Percentiles rank a stretch among this genome's conserved stretches.
Evolutionary conservation across 2,888 invertebrate genomes (phyloP).

Genomic region (Ormia ochracea): DNA sequence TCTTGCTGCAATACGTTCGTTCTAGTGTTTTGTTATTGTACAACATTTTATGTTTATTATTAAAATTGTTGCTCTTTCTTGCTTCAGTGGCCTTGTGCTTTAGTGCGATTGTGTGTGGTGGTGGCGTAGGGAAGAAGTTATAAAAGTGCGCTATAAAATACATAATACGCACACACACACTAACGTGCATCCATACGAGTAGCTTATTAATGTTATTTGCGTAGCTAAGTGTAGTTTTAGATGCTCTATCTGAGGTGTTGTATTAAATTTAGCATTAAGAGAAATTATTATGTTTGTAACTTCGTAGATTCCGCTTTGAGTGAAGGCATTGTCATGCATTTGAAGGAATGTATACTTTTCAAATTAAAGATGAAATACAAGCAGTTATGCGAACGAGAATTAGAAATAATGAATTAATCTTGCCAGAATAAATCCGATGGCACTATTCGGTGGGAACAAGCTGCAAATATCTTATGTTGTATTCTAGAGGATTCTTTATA

Average conservation of each 20-base stretch:
- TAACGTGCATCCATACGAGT: no score
- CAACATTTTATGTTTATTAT: conserved; percentile 52
- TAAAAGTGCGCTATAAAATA: not conserved
- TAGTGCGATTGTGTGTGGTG: not conserved
- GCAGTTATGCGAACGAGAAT: not conserved
- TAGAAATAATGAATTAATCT: no score
- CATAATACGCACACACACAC: not conserved
- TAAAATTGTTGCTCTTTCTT: conserved; percentile 48
- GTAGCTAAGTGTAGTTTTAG: not conserved
- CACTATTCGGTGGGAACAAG: no score
- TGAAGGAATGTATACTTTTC: conserved; percentile 3
- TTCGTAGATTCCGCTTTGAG: not conserved
- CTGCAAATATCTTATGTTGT: no score
- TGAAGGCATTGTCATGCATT: not conserved
- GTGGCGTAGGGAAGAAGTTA: not conserved
- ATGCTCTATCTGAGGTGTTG: conserved; percentile 40
- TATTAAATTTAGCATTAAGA: conserved; percentile 52
- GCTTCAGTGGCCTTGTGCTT: not conserved
- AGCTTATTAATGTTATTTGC: conserved; percentile 1
- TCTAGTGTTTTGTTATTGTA: conserved; percentile 24
- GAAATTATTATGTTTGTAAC: conserved; percentile 72
- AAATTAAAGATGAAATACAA: not conserved
- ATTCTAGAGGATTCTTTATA: no score
- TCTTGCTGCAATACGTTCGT: not conserved
- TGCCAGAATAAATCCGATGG: no score